Percentiles rank a stretch among this genome's conserved stretches.
Conservation (phyloP, 1,140 invertebrate genomes). For the Cylas formicarius region DNA sequence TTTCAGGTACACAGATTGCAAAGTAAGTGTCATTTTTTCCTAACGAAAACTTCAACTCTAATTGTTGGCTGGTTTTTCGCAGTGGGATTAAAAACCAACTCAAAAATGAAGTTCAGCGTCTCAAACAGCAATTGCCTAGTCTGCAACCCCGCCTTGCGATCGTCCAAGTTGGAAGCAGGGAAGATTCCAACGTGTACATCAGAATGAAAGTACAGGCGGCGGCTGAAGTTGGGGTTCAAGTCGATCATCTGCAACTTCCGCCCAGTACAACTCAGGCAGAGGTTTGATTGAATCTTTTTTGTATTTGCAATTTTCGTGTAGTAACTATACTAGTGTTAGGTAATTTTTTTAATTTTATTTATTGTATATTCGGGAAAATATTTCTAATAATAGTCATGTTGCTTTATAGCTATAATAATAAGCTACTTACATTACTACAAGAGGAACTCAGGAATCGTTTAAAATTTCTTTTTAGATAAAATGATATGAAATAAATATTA, state of each 20-base stretch:
- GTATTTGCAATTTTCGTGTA: too few relatives aligned
- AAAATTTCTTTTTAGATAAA: too few relatives aligned
- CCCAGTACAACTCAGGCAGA: constrained; percentile 76
- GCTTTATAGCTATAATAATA: too few relatives aligned
- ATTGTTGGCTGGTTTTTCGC: neutral
- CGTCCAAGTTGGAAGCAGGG: constrained; percentile 84
- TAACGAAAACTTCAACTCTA: constrained; percentile 2
- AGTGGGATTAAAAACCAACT: constrained; percentile 72
- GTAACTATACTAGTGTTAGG: too few relatives aligned
- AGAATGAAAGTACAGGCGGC: constrained; percentile 93
- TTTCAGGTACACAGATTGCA: constrained; percentile 57
- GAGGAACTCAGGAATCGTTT: too few relatives aligned
- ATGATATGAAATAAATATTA: too few relatives aligned
- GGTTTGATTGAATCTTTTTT: constrained; percentile 46
- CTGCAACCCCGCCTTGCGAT: constrained; percentile 75
- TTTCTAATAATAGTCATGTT: neutral
- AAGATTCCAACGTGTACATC: constrained; percentile 99
- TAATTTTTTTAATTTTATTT: too few relatives aligned
- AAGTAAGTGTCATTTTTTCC: constrained; percentile 44
- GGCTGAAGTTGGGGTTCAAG: constrained; percentile 80
- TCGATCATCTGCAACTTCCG: constrained; percentile 75
- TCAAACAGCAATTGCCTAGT: constrained; percentile 52
- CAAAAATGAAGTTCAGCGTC: constrained; percentile 54
- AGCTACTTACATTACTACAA: too few relatives aligned
- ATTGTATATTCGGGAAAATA: neutral